Conservation (phyloP, 1,140 invertebrate species). For the Rhizoglyphus robini region DNA sequence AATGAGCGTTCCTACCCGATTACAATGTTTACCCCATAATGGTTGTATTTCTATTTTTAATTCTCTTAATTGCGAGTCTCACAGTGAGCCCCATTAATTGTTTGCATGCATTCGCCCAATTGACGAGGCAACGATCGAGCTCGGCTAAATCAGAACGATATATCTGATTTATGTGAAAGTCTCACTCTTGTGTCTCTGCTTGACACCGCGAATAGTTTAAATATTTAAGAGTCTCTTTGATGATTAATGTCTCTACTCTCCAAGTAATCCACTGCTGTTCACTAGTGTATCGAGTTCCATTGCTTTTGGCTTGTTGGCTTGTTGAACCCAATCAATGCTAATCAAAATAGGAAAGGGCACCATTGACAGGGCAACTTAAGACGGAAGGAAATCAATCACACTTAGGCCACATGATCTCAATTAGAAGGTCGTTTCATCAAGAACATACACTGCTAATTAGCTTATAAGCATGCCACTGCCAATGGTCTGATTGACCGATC, state of each 20-base stretch:
- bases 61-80: background rate
- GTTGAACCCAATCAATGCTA: too few species aligned
- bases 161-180: constrained; percentile 6
- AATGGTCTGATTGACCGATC: too few species aligned
- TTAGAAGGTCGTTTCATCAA: too few species aligned
- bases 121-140: background rate
- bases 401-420: too few species aligned
- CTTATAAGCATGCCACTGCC: too few species aligned
- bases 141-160: background rate
- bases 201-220: constrained; percentile 5
- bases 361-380: too few species aligned
- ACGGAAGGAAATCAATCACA: too few species aligned
- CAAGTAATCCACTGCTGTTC: too few species aligned
- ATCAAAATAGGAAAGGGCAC: too few species aligned
- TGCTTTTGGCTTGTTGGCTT: background rate
- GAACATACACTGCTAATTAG: too few species aligned
- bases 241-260: background rate
- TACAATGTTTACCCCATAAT: background rate
- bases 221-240: constrained; percentile 1
- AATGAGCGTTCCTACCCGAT: background rate
- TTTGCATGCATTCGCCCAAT: background rate
- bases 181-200: too few species aligned
- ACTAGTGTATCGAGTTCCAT: too few species aligned
- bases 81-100: background rate
- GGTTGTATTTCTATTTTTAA: constrained; percentile 13